These are phyloP conservation scores for Habrosyne pyritoides DNA, from an alignment of 2,888 invertebrate species.

Conservation along the genomic window DNA sequence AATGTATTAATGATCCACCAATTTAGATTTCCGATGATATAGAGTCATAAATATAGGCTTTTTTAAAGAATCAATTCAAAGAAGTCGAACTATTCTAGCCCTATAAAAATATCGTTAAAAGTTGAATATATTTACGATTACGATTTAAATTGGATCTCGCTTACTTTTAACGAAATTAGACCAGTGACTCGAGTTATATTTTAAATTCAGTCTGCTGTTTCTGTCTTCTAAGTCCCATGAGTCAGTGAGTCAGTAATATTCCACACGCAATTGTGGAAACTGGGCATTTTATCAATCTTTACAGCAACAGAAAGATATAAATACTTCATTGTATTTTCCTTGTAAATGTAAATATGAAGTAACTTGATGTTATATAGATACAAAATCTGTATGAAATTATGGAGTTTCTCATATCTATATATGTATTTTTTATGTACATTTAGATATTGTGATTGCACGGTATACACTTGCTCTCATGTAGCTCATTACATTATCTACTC, in stretches of 20 bases:
- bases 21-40: no score
- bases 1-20: neutral
- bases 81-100: no score
- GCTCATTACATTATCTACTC: neutral
- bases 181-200: constrained; percentile 5
- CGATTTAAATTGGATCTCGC: neutral
- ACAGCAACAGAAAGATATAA: neutral
- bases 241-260: constrained; percentile 2
- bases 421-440: neutral
- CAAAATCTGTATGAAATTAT: neutral
- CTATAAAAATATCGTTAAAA: no score
- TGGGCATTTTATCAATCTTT: neutral
- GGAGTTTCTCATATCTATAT: neutral
- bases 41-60: no score
- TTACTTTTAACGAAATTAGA: constrained; percentile 3
- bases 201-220: constrained; percentile 7
- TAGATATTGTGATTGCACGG: constrained; percentile 4
- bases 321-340: neutral
- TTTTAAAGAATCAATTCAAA: no score
- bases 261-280: neutral
- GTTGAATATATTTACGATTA: neutral
- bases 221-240: neutral
- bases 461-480: neutral
- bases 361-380: neutral
- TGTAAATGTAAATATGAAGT: neutral